Percentiles rank a stretch among this genome's conserved stretches.
phyloP scores from a whole-genome alignment of 2,113 vertebrate genomes.

The Deroptyus accipitrinus region DNA sequence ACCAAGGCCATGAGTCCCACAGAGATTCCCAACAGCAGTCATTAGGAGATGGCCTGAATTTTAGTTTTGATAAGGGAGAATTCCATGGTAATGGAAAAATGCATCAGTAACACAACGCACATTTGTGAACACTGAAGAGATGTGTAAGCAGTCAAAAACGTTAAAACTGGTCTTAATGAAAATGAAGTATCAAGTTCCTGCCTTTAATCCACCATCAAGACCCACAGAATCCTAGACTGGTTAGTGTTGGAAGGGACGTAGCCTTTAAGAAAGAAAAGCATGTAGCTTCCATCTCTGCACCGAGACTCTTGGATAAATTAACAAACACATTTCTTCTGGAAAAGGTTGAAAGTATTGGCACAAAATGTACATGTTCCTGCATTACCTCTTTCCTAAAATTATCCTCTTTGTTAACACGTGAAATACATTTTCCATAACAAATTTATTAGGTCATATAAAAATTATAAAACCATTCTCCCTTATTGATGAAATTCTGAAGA shows the following conservation, averaged over 20 bases:
- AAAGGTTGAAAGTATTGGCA: not conserved
- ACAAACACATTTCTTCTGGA: not conserved
- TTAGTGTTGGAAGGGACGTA: not conserved
- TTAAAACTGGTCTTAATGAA: not conserved
- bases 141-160: not conserved
- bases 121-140: not conserved
- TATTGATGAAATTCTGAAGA: not conserved
- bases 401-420: not conserved
- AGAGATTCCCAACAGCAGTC: not conserved
- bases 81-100: not conserved
- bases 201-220: not conserved
- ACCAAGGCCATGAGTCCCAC: not conserved
- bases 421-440: not conserved
- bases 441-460: not conserved
- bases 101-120: not conserved
- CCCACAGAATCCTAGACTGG: not conserved
- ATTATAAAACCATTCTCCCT: not conserved
- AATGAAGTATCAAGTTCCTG: not conserved
- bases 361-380: not conserved
- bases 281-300: not conserved
- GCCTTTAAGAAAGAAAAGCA: not conserved
- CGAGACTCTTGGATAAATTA: not conserved
- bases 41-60: not conserved
- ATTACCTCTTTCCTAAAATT: not conserved
- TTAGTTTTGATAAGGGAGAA: not conserved